phyloP scores from a whole-genome alignment of 2,113 vertebrate genomes.

The Aptenodytes patagonicus region DNA sequence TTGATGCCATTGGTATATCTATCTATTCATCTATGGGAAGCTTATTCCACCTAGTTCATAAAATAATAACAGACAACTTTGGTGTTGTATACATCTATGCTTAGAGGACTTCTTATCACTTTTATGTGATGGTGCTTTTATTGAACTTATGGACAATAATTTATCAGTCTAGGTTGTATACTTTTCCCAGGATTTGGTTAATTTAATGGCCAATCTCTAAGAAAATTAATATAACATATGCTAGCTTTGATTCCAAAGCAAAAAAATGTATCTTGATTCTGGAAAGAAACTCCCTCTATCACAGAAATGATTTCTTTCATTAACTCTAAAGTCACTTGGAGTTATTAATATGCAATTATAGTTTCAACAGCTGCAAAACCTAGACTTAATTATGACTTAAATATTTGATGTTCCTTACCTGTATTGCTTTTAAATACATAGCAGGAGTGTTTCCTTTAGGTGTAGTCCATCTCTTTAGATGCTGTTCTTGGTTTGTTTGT shows the following conservation, averaged over 20 bases:
- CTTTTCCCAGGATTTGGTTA: background rate
- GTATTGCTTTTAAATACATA: conserved; percentile 4
- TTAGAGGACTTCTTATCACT: background rate
- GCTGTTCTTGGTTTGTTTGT: background rate
- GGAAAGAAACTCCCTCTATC: background rate
- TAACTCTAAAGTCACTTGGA: background rate
- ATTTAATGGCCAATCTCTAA: background rate
- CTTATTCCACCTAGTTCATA: background rate
- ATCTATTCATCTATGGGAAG: background rate
- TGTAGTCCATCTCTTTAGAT: background rate
- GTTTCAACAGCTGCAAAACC: conserved; percentile 38
- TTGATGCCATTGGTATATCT: background rate
- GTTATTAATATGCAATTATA: conserved; percentile 18
- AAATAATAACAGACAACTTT: background rate
- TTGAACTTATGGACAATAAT: background rate
- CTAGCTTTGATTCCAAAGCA: background rate
- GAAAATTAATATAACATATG: background rate
- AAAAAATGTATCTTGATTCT: background rate
- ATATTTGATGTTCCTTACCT: conserved; percentile 42
- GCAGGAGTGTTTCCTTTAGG: background rate
- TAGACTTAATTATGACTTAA: conserved; percentile 54
- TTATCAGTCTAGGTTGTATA: background rate
- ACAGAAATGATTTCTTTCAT: conserved; percentile 15
- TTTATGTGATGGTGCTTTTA: background rate
- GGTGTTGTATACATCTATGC: background rate